These are phyloP conservation scores for Hydractinia symbiolongicarpus DNA, from an alignment of 30 jellyfish, hydroid and myxozoan species.

Conservation along the genomic window DNA sequence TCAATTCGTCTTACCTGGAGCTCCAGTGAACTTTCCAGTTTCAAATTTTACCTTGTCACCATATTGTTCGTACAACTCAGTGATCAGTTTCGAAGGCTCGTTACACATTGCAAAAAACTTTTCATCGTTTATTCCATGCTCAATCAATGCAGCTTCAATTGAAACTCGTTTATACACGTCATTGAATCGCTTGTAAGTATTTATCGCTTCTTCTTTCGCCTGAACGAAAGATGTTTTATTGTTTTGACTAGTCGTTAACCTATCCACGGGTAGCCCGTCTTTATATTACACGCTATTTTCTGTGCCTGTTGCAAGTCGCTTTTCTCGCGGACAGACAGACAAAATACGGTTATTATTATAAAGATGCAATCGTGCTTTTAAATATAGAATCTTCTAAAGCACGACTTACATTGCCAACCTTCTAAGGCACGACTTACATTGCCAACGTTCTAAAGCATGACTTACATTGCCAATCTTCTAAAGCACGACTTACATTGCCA, in stretches of 20 bases:
- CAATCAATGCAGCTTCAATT: constrained; percentile 55
- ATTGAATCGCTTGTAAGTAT: constrained; percentile 39
- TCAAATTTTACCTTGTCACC: constrained; percentile 70
- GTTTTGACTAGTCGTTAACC: too few relatives aligned
- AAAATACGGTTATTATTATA: too few relatives aligned
- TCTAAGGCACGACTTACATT: constrained; percentile 39
- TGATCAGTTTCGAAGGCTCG: constrained; percentile 57
- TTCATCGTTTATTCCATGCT: constrained; percentile 62
- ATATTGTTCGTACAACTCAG: constrained; percentile 66
- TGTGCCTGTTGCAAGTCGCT: too few relatives aligned
- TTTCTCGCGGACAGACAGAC: too few relatives aligned
- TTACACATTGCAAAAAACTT: constrained; percentile 40
- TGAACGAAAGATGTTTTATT: background rate
- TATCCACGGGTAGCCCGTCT: too few relatives aligned
- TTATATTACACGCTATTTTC: too few relatives aligned
- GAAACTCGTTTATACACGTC: constrained; percentile 51
- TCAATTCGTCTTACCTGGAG: constrained; percentile 44
- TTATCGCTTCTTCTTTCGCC: constrained; percentile 45
- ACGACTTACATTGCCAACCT: too few relatives aligned
- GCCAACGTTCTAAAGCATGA: constrained; percentile 12
- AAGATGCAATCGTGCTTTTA: too few relatives aligned
- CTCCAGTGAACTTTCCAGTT: constrained; percentile 71
- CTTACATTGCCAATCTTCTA: too few relatives aligned
- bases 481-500: constrained; percentile 34
- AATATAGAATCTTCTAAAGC: background rate